phyloP scores from a whole-genome alignment of 2,113 vertebrate species.

The Perognathus longimembris region DNA sequence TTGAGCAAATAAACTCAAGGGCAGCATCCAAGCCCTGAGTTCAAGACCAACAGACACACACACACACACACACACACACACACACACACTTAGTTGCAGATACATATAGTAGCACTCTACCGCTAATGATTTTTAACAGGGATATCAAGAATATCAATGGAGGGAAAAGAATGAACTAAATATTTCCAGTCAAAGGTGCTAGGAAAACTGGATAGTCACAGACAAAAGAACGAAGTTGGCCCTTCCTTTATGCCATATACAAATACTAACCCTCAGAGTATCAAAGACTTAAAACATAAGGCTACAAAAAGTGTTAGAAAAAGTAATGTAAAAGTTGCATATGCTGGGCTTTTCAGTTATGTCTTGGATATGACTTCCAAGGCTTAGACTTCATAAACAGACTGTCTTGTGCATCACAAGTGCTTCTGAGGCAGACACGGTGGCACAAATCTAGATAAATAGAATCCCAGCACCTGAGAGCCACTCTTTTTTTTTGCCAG shows the following conservation, averaged over 20 bases:
- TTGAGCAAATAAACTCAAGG: too few species aligned
- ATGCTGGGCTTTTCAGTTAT: not conserved
- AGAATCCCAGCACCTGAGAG: too few species aligned
- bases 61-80: too few species aligned
- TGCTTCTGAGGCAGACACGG: too few species aligned
- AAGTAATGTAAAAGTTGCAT: not conserved
- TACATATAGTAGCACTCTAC: too few species aligned
- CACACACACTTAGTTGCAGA: too few species aligned
- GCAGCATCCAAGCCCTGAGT: too few species aligned
- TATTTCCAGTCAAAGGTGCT: not conserved
- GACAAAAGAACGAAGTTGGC: not conserved
- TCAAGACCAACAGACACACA: too few species aligned
- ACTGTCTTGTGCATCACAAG: too few species aligned
- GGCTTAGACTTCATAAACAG: too few species aligned
- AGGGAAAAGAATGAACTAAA: not conserved
- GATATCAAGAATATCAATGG: not conserved
- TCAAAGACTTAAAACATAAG: not conserved
- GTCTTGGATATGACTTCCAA: not conserved
- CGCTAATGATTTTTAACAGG: not conserved
- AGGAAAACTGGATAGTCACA: not conserved
- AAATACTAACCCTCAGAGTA: not conserved
- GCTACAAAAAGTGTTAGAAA: not conserved
- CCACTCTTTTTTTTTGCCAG: too few species aligned
- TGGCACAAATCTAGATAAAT: too few species aligned
- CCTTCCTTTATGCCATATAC: not conserved